Base-by-base conservation (phyloP, 2,797 vertebrate genomes). In the Microchirus variegatus region DNA sequence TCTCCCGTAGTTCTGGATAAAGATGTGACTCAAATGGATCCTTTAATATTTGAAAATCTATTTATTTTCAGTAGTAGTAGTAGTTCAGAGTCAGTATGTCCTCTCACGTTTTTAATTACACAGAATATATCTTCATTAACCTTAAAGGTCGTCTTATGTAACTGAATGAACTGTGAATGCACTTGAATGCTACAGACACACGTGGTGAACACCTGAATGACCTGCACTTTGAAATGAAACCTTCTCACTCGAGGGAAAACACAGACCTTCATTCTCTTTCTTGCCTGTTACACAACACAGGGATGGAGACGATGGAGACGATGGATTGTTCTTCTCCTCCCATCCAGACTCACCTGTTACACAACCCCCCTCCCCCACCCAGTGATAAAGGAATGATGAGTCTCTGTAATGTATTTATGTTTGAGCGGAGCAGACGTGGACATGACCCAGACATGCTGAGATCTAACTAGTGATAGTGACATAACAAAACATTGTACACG, bases 331-430 rank as follows among this genome's bases (percentile, higher is more conserved):
- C 61, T 36, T 64, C 48, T 1, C 17, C 10, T 17, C 45, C 42
- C 15, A 67, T 46, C 42, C 15, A 67, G 49, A 72, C 16, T 63
- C 45, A 14, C 44, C 53, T 67, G 41, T 59, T n/a, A 4, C 60
- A 67, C 31, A 26, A 51, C n/a, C n/a, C n/a, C n/a, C n/a, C n/a
- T n/a, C n/a, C 75, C 70, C 17, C 19, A 67, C 52, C 18, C 52
- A 43, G 26, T 56, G 67, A 67, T 41, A n/a, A 10, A n/a, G 38
- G 53, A 57, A 49, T 31, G 68, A 75, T 40, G 69, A 53, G 61
- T 41, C 3, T 26, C 65, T 1, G 35, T 75, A 31, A 78, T 52
- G 66, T 77, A 70, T 78, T 80, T 60, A 77, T 43, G 61, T 63
- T 62, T 51, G 45, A 53, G 67, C 66, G 50, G 59, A 58, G 48